Percentiles rank a stretch among this genome's conserved stretches.
These are phyloP conservation scores for Otis tarda DNA, from an alignment of 2,113 vertebrate genomes.

Conservation along the genomic window DNA sequence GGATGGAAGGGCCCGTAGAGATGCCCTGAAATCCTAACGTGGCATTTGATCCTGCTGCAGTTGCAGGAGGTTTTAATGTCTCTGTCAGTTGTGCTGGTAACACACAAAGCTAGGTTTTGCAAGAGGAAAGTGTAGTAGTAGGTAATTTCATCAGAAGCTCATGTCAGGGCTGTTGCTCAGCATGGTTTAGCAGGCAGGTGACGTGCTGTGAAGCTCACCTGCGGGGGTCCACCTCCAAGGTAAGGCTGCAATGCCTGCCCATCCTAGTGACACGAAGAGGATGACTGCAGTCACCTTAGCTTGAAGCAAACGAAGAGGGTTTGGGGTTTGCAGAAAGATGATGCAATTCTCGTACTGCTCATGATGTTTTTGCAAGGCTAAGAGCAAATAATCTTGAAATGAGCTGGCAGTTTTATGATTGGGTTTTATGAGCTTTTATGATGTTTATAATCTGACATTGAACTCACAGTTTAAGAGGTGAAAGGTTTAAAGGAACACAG, in stretches of 20 bases:
- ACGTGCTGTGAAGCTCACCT: neutral
- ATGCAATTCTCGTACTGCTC: neutral
- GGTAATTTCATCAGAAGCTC: neutral
- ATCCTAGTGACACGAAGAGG: fast-evolving
- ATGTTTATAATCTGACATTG: conserved; percentile 67
- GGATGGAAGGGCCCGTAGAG: neutral
- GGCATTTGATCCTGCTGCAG: neutral
- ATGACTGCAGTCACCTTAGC: neutral
- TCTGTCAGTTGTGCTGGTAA: neutral
- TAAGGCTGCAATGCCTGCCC: neutral
- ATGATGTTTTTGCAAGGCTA: conserved; percentile 14
- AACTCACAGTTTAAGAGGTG: conserved; percentile 60
- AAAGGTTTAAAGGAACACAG: conserved; percentile 61
- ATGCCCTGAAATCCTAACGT: neutral
- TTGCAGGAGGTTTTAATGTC: neutral
- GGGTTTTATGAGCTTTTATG: conserved; percentile 60
- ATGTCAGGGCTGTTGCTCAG: neutral
- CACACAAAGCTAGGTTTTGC: neutral
- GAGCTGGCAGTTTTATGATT: conserved; percentile 65
- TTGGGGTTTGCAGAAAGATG: neutral
- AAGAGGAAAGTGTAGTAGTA: neutral
- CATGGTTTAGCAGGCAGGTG: neutral
- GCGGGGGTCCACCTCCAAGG: neutral
- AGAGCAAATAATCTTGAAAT: conserved; percentile 57
- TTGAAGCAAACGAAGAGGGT: neutral